Evolutionary conservation across 2,888 invertebrate genomes (phyloP).

Genomic region (Hydrotaea diabolus): DNA sequence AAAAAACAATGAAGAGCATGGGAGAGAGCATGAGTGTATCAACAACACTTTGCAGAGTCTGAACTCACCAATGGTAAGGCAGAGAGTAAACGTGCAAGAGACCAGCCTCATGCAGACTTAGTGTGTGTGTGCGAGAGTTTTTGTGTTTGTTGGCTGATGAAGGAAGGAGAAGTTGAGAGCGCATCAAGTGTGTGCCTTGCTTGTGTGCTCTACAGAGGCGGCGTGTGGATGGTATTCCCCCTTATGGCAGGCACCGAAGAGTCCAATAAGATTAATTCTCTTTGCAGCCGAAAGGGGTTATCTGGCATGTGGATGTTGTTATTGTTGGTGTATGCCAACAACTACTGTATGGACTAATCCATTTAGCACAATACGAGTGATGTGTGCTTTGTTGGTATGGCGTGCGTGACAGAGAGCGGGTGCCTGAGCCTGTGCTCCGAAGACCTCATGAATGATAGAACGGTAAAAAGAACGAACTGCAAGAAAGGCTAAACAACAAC

Average conservation of each 20-base stretch:
- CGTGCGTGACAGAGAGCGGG: neutral
- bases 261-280: slow-evolving; percentile 26
- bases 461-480: slow-evolving; percentile 45
- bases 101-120: neutral
- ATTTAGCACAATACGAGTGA: slow-evolving; percentile 15
- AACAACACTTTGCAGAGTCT: too few species aligned
- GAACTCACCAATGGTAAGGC: neutral
- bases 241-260: neutral
- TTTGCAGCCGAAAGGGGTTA: neutral
- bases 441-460: slow-evolving; percentile 33
- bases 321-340: neutral
- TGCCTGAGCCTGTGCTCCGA: neutral
- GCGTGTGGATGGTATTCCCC: slow-evolving; percentile 17
- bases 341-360: slow-evolving; percentile 15
- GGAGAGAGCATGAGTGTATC: neutral
- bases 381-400: neutral
- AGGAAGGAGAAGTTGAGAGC: neutral
- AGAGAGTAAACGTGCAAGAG: slow-evolving; percentile 10
- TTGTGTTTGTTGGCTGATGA: neutral
- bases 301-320: neutral
- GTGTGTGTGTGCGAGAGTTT: neutral
- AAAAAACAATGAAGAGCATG: neutral
- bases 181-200: neutral
- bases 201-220: too few species aligned
- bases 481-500: neutral